Conservation (phyloP, 2,797 vertebrate species). For the Trematomus bernacchii region DNA sequence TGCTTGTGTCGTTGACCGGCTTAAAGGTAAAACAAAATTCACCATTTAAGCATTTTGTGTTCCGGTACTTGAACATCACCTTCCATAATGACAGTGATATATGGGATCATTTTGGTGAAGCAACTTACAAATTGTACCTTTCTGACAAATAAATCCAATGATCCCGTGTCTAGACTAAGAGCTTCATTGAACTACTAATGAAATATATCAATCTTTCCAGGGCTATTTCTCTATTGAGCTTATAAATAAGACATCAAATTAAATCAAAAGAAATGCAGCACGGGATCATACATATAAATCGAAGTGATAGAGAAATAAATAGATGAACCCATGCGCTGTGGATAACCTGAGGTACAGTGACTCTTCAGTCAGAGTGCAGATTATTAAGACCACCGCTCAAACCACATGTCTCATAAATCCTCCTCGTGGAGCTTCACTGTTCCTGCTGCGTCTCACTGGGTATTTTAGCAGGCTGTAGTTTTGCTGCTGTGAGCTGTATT, state of each 20-base stretch:
- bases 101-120: not conserved
- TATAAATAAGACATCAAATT: not conserved
- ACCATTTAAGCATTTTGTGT: not conserved
- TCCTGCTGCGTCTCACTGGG: no score
- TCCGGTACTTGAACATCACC: not conserved
- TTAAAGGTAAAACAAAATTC: not conserved
- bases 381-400: no score
- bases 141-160: not conserved
- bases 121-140: not conserved
- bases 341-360: no score
- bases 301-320: not conserved
- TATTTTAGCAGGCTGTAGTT: no score
- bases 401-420: no score
- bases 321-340: not conserved
- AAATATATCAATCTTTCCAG: not conserved
- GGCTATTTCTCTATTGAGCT: not conserved
- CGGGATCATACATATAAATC: not conserved
- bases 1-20: not conserved
- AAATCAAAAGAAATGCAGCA: conserved; percentile 8
- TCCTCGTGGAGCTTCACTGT: no score
- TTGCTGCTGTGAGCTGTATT: no score
- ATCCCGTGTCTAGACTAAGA: not conserved
- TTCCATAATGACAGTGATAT: not conserved
- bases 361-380: no score
- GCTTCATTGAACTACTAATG: not conserved